Evolutionary conservation across 2,888 invertebrate species (phyloP), one percentile per base, ranked within the genome.

Genomic region (Trichopoda pennipes): DNA sequence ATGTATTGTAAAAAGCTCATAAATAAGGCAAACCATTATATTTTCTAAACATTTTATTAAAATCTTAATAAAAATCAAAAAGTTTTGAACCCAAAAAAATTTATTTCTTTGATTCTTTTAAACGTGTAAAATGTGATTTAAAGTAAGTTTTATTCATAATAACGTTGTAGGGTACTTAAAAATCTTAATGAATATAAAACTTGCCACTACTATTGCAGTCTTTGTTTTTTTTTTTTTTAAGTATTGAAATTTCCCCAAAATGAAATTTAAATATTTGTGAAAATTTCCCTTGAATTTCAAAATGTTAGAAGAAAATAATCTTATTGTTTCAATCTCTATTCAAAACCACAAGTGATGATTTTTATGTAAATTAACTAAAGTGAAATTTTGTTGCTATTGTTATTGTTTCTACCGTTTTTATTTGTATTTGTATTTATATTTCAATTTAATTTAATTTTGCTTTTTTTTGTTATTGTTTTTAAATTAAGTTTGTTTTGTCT

Each of bases 361-460:
- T 74, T 58, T 51, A 69, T 80, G 51, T 64, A 64, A 69, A 74
- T 76, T 69, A 61, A 53, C 47, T 58, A 63, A 63, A 70, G 64
- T 58, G 69, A 80, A 75, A 64, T 80, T 80, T 60, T 74, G 17
- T 68, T 70, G 68, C 53, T 53, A 14, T 63, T 78, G 42, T 44
- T 42, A 2, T 55, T 70, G 38, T 53, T 38, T 38, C 6, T 14
- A 10, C 16, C 4, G n/a, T n/a, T 44, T 1, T n/a, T 16, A 6
- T 14, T 16, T 44, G 16, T 44, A 28, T 28, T 28, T n/a, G 3
- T 7, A 28, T 28, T n/a, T n/a, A 42, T 14, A 3, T 12, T 44
- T 38, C 12, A 12, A 8, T 1, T 44, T 12, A 6, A 14, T 6
- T n/a, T 44, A 16, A 16, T 16, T 2, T 44, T 44, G 28, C 8